A percentile compares a stretch with the other conserved stretches of the same genome.
Conservation (phyloP, 2,113 vertebrate genomes). For the Bombycilla garrulus region DNA sequence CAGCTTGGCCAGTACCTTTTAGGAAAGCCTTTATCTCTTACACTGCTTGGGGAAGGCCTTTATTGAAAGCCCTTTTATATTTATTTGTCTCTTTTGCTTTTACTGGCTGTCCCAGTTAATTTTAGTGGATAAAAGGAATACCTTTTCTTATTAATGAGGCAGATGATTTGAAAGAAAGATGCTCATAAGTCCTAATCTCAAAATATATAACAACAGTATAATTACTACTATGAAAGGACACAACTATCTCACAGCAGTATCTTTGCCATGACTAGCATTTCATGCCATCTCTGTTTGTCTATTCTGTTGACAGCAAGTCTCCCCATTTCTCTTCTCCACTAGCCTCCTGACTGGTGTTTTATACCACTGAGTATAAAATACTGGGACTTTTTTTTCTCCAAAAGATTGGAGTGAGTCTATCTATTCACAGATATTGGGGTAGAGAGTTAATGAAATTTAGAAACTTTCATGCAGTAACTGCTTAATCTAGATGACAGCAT, state of each 20-base stretch:
- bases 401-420: not conserved
- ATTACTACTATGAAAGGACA: not conserved
- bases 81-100: not conserved
- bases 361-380: not conserved
- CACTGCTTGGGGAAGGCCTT: not conserved
- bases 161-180: not conserved
- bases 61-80: not conserved
- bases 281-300: not conserved
- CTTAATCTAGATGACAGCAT: not conserved
- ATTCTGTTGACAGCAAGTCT: not conserved
- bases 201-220: not conserved
- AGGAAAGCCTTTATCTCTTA: not conserved
- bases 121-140: not conserved
- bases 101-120: not conserved
- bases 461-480: not conserved
- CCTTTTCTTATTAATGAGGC: not conserved
- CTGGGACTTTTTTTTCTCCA: not conserved
- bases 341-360: not conserved
- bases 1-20: not conserved
- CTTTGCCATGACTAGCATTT: not conserved
- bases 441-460: not conserved
- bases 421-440: not conserved
- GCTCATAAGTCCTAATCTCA: not conserved
- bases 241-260: not conserved
- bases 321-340: not conserved